These are phyloP conservation scores for Cephus nigrinus DNA, from an alignment of 2,888 invertebrate species.

Conservation along the genomic window DNA sequence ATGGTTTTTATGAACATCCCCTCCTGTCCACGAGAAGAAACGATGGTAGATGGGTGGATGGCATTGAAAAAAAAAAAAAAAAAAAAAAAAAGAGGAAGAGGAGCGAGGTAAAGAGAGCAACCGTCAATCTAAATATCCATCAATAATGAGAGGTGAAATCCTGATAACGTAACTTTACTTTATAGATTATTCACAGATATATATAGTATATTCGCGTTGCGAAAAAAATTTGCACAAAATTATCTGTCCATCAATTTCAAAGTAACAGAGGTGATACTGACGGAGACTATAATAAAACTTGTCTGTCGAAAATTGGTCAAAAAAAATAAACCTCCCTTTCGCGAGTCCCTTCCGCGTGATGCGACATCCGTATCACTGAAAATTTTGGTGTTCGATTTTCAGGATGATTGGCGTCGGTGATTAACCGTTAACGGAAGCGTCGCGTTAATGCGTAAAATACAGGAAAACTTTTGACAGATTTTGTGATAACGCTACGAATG, in stretches of 20 bases:
- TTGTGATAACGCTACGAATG: neutral
- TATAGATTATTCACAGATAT: neutral
- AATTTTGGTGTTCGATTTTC: neutral
- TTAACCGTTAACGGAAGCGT: constrained; percentile 29
- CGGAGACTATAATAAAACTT: neutral
- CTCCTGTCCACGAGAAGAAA: constrained; percentile 8
- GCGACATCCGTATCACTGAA: neutral
- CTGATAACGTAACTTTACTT: neutral
- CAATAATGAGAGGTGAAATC: constrained; percentile 13
- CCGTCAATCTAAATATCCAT: constrained; percentile 22
- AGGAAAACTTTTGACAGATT: constrained; percentile 25
- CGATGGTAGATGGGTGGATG: constrained; percentile 9
- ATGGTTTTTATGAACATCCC: constrained; percentile 19
- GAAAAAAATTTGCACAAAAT: neutral
- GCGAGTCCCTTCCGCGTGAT: neutral
- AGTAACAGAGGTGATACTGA: neutral
- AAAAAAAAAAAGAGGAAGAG: constrained; percentile 5
- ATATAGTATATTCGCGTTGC: neutral
- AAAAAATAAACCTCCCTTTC: neutral
- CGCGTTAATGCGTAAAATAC: constrained; percentile 25
- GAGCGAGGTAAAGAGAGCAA: neutral
- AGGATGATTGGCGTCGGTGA: constrained; percentile 22
- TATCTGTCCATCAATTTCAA: neutral
- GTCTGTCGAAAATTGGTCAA: neutral
- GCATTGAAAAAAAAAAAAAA: neutral